Base-by-base conservation (phyloP, 1,140 invertebrate genomes). In the Pygmarrhopalites habei region DNA sequence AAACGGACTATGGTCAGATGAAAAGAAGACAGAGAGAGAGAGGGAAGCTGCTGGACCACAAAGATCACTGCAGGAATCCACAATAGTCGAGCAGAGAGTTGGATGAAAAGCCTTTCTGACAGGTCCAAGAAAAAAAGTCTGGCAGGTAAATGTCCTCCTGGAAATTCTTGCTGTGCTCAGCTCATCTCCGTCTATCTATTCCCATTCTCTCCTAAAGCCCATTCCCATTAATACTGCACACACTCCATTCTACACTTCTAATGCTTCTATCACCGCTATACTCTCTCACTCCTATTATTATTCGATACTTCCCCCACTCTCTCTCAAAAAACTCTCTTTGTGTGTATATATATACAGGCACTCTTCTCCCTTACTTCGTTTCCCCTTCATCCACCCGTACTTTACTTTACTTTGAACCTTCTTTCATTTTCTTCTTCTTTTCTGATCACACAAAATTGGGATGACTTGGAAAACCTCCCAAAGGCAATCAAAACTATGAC, bases 31-130 rank as follows among this genome's bases (percentile, higher is more conserved):
- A 25, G 10, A 19, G 7, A 19, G 44, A 25, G n/a, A 19, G 19
- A 25, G 4, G 23, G 58, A 60, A 65, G 63, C 63, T 65, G 63
- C 58, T 65, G 63, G 63, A 65, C 63, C 63, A 41, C 63, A 65
- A 65, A 65, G 63, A 65, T 65, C 63, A 65, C 63, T 49, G 49
- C 63, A 60, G 63, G 63, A 65, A 53, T 56, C 57, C 63, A 65
- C 47, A 65, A 39, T 60, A 43, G 47, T 41, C 30, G 47, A 61
- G 21, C 12, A 15, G 41, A 58, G 26, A 56, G 30, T 17, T 30
- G 44, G 51, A 46, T 41, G 21, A 53, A 30, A 61, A 53, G 46
- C 28, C 28, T 41, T 28, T 39, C 28, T 62, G 52, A 55, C 49
- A 55, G 60, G 23, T 62, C 29, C 10, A 19, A 47, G 30, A 39